These are phyloP conservation scores for Gortyna flavago DNA, from an alignment of 2,888 invertebrate species.

Conservation along the genomic window DNA sequence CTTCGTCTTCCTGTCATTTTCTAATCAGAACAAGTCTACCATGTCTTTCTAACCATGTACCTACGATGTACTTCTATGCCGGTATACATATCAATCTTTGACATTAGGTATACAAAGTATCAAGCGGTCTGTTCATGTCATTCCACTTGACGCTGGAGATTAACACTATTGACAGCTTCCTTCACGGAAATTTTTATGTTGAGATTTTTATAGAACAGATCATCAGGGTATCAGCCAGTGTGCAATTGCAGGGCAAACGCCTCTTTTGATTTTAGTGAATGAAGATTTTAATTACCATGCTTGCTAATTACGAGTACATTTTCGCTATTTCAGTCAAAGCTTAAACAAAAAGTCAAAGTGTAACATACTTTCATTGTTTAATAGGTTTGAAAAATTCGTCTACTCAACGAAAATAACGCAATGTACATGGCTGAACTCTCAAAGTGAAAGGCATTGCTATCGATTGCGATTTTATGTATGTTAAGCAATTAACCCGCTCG, in stretches of 20 bases:
- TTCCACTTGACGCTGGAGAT: too few relatives aligned
- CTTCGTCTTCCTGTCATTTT: conserved; percentile 52
- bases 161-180: too few relatives aligned
- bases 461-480: too few relatives aligned
- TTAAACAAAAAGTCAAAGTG: background rate
- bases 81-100: conserved; percentile 13
- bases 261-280: background rate
- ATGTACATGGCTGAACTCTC: background rate
- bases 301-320: background rate
- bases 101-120: background rate
- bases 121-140: background rate
- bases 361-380: background rate
- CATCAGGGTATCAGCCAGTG: too few relatives aligned
- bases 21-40: conserved; percentile 40
- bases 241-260: background rate
- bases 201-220: too few relatives aligned
- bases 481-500: background rate
- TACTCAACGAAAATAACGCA: background rate
- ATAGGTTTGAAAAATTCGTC: background rate
- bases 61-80: conserved; percentile 20
- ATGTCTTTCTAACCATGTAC: conserved; percentile 17
- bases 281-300: too few relatives aligned
- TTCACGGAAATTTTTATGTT: background rate
- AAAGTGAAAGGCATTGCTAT: background rate
- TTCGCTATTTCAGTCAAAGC: background rate